These are phyloP conservation scores for Meloidogyne exigua DNA, from an alignment of 1,140 invertebrate genomes.

Conservation along the genomic window DNA sequence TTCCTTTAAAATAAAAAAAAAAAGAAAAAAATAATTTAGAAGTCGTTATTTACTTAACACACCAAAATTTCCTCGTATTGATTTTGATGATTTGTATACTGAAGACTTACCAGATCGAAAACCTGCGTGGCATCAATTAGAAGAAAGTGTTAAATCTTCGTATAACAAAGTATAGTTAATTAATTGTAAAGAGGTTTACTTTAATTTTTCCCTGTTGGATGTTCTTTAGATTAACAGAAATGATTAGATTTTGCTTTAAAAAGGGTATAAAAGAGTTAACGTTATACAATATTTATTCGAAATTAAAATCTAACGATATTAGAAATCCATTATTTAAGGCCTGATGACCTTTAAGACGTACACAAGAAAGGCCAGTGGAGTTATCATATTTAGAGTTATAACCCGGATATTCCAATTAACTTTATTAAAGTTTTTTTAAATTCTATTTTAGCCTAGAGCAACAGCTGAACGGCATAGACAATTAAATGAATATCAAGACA, in stretches of 20 bases:
- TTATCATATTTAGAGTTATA: no score
- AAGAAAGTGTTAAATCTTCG: conserved; percentile 58
- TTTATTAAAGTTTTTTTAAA: no score
- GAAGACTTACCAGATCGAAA: conserved; percentile 46
- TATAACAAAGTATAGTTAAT: conserved; percentile 52
- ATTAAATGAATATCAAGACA: conserved; percentile 50
- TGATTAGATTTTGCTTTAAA: no score
- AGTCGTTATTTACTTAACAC: conserved; percentile 43
- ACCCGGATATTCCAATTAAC: no score
- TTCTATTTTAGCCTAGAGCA: conserved; percentile 43
- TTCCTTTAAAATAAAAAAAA: neutral
- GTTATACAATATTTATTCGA: no score
- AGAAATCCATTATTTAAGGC: no score
- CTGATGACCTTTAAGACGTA: no score
- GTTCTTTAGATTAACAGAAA: no score
- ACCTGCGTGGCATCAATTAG: conserved; percentile 58
- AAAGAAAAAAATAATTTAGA: conserved; percentile 8
- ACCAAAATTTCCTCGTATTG: conserved; percentile 55
- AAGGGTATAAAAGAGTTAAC: no score
- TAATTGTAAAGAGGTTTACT: no score
- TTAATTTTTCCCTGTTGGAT: neutral
- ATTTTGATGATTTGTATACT: conserved; percentile 56
- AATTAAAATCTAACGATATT: no score
- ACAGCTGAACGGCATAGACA: conserved; percentile 54
- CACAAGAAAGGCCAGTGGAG: no score